phyloP scores from a whole-genome alignment of 2,113 vertebrate species.

The Pachycephala philippinensis region DNA sequence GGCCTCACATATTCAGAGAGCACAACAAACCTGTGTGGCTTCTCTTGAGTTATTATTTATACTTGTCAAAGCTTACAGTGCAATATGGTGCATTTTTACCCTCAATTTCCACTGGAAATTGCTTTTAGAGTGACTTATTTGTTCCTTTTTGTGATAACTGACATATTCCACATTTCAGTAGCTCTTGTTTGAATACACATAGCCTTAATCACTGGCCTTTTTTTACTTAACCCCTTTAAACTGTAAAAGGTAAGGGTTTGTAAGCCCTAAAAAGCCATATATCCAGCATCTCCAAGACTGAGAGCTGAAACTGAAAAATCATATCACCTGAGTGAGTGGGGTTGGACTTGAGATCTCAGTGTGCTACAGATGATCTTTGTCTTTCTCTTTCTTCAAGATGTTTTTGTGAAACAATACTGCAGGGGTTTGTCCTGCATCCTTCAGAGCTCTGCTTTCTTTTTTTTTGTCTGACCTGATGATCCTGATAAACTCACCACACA shows the following conservation, averaged over 20 bases:
- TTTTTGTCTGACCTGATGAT: neutral
- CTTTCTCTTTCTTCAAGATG: neutral
- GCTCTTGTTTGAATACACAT: neutral
- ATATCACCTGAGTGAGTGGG: neutral
- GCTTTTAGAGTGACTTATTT: neutral
- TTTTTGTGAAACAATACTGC: neutral
- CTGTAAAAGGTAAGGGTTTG: neutral
- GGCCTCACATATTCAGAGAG: neutral
- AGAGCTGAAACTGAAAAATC: neutral
- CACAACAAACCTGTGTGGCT: neutral
- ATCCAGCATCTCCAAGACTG: neutral
- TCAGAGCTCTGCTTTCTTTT: neutral
- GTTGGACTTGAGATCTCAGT: neutral
- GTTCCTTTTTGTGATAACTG: neutral
- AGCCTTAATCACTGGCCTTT: neutral
- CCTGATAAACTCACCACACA: neutral
- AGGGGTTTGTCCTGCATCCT: neutral
- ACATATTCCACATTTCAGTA: neutral
- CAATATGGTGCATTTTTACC: neutral
- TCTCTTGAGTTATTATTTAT: neutral
- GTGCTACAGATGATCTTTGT: neutral
- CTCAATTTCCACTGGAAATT: neutral
- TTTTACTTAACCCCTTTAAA: neutral
- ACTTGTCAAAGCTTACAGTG: neutral
- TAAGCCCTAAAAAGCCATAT: neutral